Conservation (phyloP, 2,113 vertebrate species). For the Arizona elegans region DNA sequence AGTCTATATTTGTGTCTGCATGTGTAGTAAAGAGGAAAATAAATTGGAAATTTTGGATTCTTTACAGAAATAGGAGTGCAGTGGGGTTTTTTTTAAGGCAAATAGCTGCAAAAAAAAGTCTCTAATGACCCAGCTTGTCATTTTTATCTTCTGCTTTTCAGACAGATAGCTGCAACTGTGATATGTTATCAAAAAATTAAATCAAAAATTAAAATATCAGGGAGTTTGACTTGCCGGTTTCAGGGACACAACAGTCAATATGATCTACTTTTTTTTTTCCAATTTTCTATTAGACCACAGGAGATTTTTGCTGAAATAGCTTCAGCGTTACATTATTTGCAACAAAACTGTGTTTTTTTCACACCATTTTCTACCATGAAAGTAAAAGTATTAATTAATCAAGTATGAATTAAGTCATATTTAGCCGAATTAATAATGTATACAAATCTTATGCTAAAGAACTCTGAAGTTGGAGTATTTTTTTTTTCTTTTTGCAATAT, state of each 20-base stretch:
- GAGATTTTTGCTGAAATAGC: slow-evolving; percentile 1
- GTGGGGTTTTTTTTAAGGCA: not conserved
- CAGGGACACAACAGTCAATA: slow-evolving; percentile 66
- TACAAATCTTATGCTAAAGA: not conserved
- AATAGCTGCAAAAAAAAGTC: slow-evolving; percentile 40
- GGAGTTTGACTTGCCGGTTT: slow-evolving; percentile 71
- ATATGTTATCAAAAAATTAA: slow-evolving; percentile 73
- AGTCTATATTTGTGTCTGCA: not conserved
- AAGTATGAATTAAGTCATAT: not conserved
- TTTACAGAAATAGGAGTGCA: not conserved
- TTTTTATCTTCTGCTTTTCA: slow-evolving; percentile 50
- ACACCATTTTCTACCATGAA: slow-evolving; percentile 9
- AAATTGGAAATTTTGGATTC: slow-evolving; percentile 45
- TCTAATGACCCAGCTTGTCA: slow-evolving; percentile 48
- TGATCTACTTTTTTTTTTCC: slow-evolving; percentile 25
- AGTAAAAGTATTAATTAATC: not conserved
- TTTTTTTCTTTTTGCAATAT: not conserved
- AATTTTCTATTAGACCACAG: slow-evolving; percentile 47
- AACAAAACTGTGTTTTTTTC: slow-evolving; percentile 8
- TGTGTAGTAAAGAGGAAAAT: slow-evolving; percentile 25
- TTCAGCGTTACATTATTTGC: slow-evolving; percentile 44
- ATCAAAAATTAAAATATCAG: slow-evolving; percentile 74
- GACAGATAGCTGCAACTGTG: slow-evolving; percentile 54
- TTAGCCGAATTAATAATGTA: slow-evolving; percentile 20
- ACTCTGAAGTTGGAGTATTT: not conserved